phyloP scores from a whole-genome alignment of 2,797 vertebrate genomes.

The Harpagifer antarcticus region DNA sequence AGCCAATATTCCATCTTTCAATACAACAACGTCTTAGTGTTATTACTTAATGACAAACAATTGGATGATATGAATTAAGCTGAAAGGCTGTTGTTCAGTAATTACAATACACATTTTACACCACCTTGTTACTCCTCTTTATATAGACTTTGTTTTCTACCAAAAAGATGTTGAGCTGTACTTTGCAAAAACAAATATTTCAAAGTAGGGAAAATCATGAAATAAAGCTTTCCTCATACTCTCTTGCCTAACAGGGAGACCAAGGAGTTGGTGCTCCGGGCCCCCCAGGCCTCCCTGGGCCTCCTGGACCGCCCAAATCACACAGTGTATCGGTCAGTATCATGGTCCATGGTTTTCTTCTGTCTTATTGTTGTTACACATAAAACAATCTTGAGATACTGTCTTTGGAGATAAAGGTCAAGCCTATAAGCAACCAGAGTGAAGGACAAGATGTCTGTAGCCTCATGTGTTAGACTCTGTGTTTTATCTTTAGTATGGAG shows the following conservation, averaged over 20 bases:
- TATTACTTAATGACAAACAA: background rate
- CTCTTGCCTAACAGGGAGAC: conserved; percentile 78
- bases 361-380: background rate
- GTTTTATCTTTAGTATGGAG: conserved; percentile 76
- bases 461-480: background rate
- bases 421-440: background rate
- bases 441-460: background rate
- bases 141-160: background rate
- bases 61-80: background rate
- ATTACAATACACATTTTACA: background rate
- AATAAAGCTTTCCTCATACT: background rate
- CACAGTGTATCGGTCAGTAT: conserved; percentile 77
- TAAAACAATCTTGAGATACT: background rate
- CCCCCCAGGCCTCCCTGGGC: conserved; percentile 83
- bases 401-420: background rate
- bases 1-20: background rate
- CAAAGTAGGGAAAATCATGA: background rate
- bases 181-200: background rate
- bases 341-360: background rate
- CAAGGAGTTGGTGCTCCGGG: conserved; percentile 80
- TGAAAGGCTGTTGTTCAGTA: background rate
- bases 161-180: too few relatives aligned
- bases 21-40: background rate
- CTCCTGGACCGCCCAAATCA: conserved; percentile 77
- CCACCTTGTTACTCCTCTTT: background rate